Conservation (phyloP, 2,888 invertebrate genomes). For the Periphyllus acericola region DNA sequence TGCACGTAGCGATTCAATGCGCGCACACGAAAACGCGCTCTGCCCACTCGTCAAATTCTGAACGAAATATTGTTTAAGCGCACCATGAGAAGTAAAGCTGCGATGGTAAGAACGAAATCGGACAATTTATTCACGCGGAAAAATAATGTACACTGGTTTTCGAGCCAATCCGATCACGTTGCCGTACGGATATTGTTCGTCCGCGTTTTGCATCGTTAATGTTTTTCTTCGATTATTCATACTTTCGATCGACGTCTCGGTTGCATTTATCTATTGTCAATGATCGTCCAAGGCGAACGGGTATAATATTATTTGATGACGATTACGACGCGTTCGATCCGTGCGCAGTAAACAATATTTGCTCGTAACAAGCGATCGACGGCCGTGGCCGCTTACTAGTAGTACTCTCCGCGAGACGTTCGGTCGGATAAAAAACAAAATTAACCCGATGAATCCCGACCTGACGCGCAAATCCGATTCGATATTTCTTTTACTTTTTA, state of each 20-base stretch:
- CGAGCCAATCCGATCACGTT: not conserved
- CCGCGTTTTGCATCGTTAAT: too few species aligned
- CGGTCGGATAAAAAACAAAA: not conserved
- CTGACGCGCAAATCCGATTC: not conserved
- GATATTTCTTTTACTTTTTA: not conserved
- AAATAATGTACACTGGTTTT: not conserved
- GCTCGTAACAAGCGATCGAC: not conserved
- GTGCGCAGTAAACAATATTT: not conserved
- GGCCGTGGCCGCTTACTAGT: not conserved
- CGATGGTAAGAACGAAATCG: too few species aligned
- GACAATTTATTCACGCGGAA: too few species aligned
- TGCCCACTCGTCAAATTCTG: not conserved
- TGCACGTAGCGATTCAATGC: not conserved
- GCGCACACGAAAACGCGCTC: not conserved
- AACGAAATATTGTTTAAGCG: not conserved
- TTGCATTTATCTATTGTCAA: not conserved
- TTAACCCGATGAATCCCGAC: not conserved
- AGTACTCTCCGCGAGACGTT: not conserved
- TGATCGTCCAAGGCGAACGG: constrained; percentile 22
- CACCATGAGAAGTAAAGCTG: too few species aligned
- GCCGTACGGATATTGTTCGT: not conserved
- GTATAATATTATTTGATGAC: not conserved
- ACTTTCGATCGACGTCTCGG: not conserved
- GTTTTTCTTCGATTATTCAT: too few species aligned
- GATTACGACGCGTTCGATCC: not conserved